These are phyloP conservation scores for Silurus asotus DNA, from an alignment of 2,113 vertebrate species.

Conservation along the genomic window DNA sequence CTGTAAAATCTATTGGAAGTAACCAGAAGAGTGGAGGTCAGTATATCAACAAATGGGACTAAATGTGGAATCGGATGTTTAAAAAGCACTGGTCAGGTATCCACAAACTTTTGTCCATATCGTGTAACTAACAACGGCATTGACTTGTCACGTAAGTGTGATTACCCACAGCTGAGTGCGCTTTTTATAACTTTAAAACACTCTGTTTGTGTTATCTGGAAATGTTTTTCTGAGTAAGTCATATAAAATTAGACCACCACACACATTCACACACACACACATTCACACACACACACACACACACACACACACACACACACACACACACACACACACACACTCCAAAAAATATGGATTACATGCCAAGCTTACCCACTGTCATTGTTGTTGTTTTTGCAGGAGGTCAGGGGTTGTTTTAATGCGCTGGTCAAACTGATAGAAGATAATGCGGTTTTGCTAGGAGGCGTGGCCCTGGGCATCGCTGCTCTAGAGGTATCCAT, in stretches of 20 bases:
- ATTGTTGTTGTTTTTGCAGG: neutral
- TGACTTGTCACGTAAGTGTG: no score
- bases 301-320: neutral
- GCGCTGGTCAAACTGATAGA: slow-evolving; percentile 48
- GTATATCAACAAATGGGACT: no score
- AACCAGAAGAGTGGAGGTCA: no score
- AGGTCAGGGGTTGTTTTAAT: slow-evolving; percentile 46
- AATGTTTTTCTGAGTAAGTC: neutral
- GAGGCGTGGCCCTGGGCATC: slow-evolving; percentile 58
- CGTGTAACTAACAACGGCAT: no score
- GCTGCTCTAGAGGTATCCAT: slow-evolving; percentile 62
- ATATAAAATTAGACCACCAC: neutral
- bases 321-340: neutral
- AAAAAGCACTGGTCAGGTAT: no score
- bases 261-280: neutral
- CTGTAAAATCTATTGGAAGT: no score
- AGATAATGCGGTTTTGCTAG: slow-evolving; percentile 55
- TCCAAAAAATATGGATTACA: neutral
- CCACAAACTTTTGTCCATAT: no score
- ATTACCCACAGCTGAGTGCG: no score
- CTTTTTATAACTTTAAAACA: no score
- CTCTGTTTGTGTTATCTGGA: neutral
- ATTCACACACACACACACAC: neutral
- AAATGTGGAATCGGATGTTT: no score
- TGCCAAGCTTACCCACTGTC: neutral